Base-by-base conservation (phyloP, 2,113 vertebrate species). In the Sterna hirundo region DNA sequence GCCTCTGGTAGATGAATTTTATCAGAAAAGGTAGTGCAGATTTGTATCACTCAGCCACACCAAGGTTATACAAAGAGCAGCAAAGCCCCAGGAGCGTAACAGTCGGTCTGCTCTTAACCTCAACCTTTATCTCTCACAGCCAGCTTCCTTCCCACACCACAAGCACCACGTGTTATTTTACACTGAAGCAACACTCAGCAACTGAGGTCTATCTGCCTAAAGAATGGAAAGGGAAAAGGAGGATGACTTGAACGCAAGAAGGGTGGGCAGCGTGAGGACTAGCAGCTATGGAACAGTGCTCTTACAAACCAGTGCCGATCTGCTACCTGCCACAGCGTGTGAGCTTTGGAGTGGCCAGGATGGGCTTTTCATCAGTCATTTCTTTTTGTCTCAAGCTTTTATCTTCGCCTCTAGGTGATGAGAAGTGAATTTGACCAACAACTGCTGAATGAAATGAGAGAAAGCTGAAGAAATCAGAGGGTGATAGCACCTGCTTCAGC, bases 61-160 rank as follows among this genome's bases (percentile, higher is more conserved):
- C 72, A 87, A 96, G 94, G 97, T 98, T 98, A 97, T 97, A 96
- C 95, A 97, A 93, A 97, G 97, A 97, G 96, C 96, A 97, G 92
- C 95, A 97, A 96, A 97, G 95, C 97, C 96, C 89, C 90, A 93
- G 66, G 64, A 97, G 83, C 74, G 3, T 96, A 97, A 98, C 97
- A 97, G 95, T 92, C 92, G 46, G 97, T 91, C 97, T 97, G 94
- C 92, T 96, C 90, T 46, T 94, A 97, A 98, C 97, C 97, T 97
- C 97, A 98, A 76, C 78, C 87, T 95, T 98, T 98, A 98, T 98
- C 98, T 97, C 94, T 91, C 93, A 95, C 95, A 97, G 96, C 96
- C 97, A 98, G 97, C 85, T 98, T 98, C 97, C 98, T 97, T 93
- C 92, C 90, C 89, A 85, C 94, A 95, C 98, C 97, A 84, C 97